These are phyloP conservation scores for Myotis daubentonii DNA, from an alignment of 2,797 vertebrate species.

Conservation along the genomic window DNA sequence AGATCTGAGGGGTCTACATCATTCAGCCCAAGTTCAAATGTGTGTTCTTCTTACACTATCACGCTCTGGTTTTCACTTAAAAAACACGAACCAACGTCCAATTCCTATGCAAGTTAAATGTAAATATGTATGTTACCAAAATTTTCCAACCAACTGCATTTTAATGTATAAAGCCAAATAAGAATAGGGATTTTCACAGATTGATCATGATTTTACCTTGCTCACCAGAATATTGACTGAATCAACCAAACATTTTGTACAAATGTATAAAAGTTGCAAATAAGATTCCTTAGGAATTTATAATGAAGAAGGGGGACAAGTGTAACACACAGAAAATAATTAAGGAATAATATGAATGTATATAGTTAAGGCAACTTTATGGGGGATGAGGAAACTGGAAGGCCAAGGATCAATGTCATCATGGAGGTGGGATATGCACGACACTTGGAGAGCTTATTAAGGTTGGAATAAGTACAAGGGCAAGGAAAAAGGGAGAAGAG, in stretches of 20 bases:
- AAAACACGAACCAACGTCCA: constrained; percentile 31
- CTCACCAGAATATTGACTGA: not conserved
- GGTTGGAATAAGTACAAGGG: not conserved
- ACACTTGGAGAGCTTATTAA: not conserved
- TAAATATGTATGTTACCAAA: constrained; percentile 15
- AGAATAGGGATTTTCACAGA: not conserved
- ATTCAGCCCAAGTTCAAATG: not conserved
- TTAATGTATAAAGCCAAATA: not conserved
- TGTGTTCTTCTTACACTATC: not conserved
- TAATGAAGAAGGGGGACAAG: not conserved
- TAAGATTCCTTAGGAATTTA: not conserved
- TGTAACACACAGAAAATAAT: not conserved
- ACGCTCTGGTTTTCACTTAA: not conserved
- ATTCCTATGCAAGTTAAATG: not conserved
- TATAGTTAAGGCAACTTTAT: not conserved
- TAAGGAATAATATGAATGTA: not conserved
- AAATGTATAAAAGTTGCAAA: not conserved
- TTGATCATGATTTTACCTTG: not conserved
- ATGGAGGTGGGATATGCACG: not conserved
- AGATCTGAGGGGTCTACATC: not conserved
- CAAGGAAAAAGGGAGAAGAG: not conserved
- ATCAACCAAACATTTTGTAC: not conserved
- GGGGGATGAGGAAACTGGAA: not conserved
- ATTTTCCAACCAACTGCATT: not conserved
- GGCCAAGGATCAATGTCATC: not conserved